Conservation (phyloP, 2,888 invertebrate species). For the Melieria omissa region DNA sequence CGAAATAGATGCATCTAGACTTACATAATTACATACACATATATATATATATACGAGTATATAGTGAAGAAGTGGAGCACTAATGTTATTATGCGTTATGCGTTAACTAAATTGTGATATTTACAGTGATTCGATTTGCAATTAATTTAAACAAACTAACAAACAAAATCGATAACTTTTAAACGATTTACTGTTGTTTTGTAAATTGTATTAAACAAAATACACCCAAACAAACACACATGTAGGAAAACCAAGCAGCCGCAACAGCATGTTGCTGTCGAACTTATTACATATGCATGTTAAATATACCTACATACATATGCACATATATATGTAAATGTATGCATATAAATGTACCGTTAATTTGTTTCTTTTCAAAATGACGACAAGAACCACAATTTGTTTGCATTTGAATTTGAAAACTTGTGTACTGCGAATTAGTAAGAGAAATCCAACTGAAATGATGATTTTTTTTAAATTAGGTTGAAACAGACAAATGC, state of each 20-base stretch:
- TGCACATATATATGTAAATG: neutral
- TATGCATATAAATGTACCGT: neutral
- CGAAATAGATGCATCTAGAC: no score
- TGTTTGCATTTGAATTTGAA: no score
- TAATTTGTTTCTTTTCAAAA: no score
- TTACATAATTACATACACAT: constrained; percentile 8
- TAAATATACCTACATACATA: constrained; percentile 24
- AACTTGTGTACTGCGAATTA: no score
- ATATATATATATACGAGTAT: constrained; percentile 20
- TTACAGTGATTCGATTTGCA: constrained; percentile 67
- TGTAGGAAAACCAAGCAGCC: no score
- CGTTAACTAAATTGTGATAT: constrained; percentile 68
- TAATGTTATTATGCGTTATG: constrained; percentile 27
- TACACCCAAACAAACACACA: no score
- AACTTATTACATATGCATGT: constrained; percentile 30
- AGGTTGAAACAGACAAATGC: no score
- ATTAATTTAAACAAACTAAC: constrained; percentile 49
- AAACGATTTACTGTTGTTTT: constrained; percentile 5
- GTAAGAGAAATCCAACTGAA: neutral
- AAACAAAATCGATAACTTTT: neutral
- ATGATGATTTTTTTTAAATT: neutral
- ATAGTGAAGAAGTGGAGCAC: neutral
- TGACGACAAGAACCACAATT: no score
- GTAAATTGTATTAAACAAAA: constrained; percentile 8
- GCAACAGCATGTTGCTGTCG: no score